These are phyloP conservation scores for Leptinotarsa juncta DNA, from an alignment of 2,888 invertebrate genomes.

Conservation along the genomic window DNA sequence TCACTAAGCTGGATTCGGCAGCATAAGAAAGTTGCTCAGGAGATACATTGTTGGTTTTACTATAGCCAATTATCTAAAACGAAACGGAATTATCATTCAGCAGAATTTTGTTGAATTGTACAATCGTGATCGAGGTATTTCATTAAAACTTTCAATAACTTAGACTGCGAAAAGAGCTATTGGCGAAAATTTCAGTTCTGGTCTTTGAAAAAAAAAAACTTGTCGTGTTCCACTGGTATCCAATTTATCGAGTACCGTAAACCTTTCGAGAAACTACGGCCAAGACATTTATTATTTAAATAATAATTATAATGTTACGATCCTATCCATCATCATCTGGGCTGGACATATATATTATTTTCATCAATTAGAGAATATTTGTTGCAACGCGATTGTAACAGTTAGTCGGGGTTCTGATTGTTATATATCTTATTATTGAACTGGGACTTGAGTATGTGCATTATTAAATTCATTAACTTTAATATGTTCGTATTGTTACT, in stretches of 20 bases:
- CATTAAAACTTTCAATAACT: background rate
- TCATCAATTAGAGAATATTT: background rate
- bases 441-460: background rate
- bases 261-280: background rate
- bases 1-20: no score
- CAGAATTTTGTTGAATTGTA: background rate
- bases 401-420: background rate
- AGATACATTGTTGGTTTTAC: no score
- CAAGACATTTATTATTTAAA: slow-evolving; percentile 2
- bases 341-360: background rate
- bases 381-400: background rate
- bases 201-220: slow-evolving; percentile 3
- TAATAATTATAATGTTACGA: background rate
- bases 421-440: background rate
- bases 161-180: background rate
- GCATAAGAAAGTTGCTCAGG: no score
- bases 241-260: background rate
- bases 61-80: background rate
- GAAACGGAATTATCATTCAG: background rate
- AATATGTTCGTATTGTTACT: background rate
- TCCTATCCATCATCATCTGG: background rate
- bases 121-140: background rate
- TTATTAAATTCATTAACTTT: background rate
- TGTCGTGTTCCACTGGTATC: background rate
- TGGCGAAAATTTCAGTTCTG: background rate